A percentile compares a stretch with the other conserved stretches of the same genome.
Evolutionary conservation across 2,797 vertebrate genomes (phyloP).

Genomic region (Clamator glandarius): DNA sequence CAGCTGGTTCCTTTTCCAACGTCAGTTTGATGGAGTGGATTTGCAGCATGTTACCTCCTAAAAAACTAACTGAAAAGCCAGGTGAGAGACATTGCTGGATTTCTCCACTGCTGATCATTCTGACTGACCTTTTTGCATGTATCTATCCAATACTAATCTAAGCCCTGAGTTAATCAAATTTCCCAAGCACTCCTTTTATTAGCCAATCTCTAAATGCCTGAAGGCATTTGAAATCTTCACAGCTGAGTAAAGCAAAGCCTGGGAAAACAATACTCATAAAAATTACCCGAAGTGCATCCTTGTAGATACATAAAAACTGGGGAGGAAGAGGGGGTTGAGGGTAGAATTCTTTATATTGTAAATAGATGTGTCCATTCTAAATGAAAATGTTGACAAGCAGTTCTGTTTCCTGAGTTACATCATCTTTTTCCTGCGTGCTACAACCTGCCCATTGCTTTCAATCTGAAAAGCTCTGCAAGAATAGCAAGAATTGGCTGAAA

Average conservation of each 20-base stretch:
- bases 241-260: neutral
- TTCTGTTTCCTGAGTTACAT: neutral
- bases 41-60: neutral
- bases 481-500: neutral
- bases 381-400: neutral
- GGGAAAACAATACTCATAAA: neutral
- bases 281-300: neutral
- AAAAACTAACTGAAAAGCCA: neutral
- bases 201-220: neutral
- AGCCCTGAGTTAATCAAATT: neutral
- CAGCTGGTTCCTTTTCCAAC: neutral
- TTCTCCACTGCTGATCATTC: neutral
- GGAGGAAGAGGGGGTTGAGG: neutral
- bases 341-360: neutral
- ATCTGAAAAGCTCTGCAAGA: neutral
- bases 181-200: neutral
- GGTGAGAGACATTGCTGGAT: rapidly evolving
- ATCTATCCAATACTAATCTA: neutral
- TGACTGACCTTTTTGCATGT: neutral
- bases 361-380: neutral
- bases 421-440: neutral
- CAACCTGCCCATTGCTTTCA: neutral
- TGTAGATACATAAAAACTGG: neutral
- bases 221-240: neutral
- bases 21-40: neutral